phyloP scores from a whole-genome alignment of 1,140 invertebrate species.

The Drosophila arawakana region DNA sequence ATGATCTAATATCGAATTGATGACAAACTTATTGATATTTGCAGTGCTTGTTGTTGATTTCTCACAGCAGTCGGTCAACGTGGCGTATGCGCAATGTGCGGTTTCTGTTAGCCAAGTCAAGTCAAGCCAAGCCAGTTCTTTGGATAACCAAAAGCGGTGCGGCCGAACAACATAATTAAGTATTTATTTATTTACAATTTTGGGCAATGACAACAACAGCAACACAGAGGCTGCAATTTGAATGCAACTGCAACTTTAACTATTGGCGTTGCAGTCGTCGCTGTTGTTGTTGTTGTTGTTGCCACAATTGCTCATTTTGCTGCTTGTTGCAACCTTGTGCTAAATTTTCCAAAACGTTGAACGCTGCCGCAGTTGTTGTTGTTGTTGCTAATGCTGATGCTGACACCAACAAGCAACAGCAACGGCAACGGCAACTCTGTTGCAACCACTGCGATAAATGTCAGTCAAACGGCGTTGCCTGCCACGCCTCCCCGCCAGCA shows the following conservation, averaged over 20 bases:
- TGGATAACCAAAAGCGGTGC: slow-evolving; percentile 63
- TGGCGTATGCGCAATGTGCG: slow-evolving; percentile 73
- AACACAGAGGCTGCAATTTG: slow-evolving; percentile 53
- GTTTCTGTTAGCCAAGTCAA: slow-evolving; percentile 23
- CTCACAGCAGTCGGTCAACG: slow-evolving; percentile 58
- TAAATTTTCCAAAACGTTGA: slow-evolving; percentile 82
- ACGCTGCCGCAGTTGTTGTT: slow-evolving; percentile 47
- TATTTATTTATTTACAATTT: slow-evolving; percentile 83
- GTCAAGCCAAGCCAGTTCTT: slow-evolving; percentile 61
- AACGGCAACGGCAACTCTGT: slow-evolving; percentile 37
- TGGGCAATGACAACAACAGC: slow-evolving; percentile 66
- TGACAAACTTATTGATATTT: no score
- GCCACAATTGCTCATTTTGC: slow-evolving; percentile 80
- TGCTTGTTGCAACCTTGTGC: slow-evolving; percentile 77
- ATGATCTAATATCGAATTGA: slow-evolving; percentile 20
- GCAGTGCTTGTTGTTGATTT: slow-evolving; percentile 26
- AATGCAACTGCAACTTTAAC: slow-evolving; percentile 58
- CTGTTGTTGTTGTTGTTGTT: slow-evolving; percentile 39
- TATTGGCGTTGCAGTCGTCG: slow-evolving; percentile 48
- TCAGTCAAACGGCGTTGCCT: slow-evolving; percentile 68
- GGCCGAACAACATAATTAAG: slow-evolving; percentile 80
- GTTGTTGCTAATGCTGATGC: slow-evolving; percentile 35
- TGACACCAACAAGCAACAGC: slow-evolving; percentile 44
- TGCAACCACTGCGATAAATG: slow-evolving; percentile 76
- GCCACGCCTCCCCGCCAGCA: slow-evolving; percentile 41